Base-by-base conservation (phyloP, 2,888 invertebrate species). In the Ornithoptera alexandrae region DNA sequence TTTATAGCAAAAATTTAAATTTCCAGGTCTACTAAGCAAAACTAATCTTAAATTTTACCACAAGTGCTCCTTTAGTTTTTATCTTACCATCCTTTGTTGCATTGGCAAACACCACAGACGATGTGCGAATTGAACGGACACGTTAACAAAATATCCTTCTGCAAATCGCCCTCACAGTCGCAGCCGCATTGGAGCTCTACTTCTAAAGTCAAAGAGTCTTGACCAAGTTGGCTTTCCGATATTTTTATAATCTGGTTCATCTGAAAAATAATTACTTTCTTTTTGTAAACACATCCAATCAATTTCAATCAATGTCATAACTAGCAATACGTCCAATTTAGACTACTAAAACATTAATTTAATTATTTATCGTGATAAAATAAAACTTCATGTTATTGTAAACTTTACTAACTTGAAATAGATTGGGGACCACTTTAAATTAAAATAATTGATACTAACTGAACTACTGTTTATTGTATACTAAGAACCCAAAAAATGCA, bases 161-260 rank as follows among this genome's bases (percentile, higher is more conserved):
- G 79, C 53, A 72, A 62, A 67, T 92, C 81, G 62, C 84, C 80
- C 20, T 88, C 85, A 78, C 96, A 96, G 17, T 94, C 94, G 80
- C 97, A 97, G 50, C 96, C 95, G 78, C 96, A 95, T 73, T 96
- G 93, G 66, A 97, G 89, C 75, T 96, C 95, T 59, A 97, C 93
- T 65, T 96, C 95, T 61, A 98, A 85, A 18, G 93, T 92, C 69
- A 97, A 84, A 22, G 90, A 87, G 77, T 96, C 95, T 63, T 96
- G 96, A 4, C 94, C 94, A 64, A 98, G 91, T 67, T 96, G 96
- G 5, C 95, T 95, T 75, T 97, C 97, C 71, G 95, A 95, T 77
- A 98, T 96, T 18, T 89, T 90, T 63, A 96, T 93, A 0, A 86
- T 93, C 79, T 90, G 84, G 42, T 77, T 82, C 30, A 80, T 81